phyloP scores from a whole-genome alignment of 1,140 invertebrate genomes.

The Ladona fulva region DNA sequence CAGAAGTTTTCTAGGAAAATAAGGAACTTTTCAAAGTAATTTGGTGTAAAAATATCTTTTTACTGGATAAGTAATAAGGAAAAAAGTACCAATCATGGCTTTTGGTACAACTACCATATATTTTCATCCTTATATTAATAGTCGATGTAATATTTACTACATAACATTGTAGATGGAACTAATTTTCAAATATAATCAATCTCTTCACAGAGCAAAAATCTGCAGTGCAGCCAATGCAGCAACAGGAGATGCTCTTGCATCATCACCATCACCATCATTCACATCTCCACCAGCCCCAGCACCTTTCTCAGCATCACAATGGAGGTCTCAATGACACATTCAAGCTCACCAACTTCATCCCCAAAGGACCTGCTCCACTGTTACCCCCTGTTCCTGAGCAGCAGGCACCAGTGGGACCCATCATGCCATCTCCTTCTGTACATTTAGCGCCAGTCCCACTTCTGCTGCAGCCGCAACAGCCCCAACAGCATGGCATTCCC shows the following conservation, averaged over 20 bases:
- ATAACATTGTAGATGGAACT: too few species aligned
- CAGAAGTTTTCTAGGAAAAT: too few species aligned
- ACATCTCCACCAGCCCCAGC: constrained; percentile 12
- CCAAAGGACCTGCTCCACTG: constrained; percentile 18
- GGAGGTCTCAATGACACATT: constrained; percentile 23
- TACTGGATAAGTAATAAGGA: too few species aligned
- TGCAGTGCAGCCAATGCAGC: neutral
- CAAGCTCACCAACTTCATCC: constrained; percentile 21
- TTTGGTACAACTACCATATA: too few species aligned
- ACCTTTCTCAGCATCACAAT: neutral
- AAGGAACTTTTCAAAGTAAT: too few species aligned
- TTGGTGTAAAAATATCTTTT: too few species aligned
- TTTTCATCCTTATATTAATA: too few species aligned
- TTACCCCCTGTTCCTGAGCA: constrained; percentile 5
- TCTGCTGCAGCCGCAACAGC: constrained; percentile 30
- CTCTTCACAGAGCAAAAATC: constrained; percentile 11
- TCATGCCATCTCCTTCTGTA: neutral
- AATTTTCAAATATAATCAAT: neutral
- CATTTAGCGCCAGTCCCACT: neutral
- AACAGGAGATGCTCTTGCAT: neutral
- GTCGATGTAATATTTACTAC: too few species aligned
- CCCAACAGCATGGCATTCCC: constrained; percentile 21
- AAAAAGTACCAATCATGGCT: too few species aligned
- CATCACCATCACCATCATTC: constrained; percentile 20
- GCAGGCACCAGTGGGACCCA: constrained; percentile 18